A percentile compares a stretch with the other conserved stretches of the same genome.
These are phyloP conservation scores for Tenualosa thibaudeaui DNA, from an alignment of 2,797 vertebrate species.

Conservation along the genomic window DNA sequence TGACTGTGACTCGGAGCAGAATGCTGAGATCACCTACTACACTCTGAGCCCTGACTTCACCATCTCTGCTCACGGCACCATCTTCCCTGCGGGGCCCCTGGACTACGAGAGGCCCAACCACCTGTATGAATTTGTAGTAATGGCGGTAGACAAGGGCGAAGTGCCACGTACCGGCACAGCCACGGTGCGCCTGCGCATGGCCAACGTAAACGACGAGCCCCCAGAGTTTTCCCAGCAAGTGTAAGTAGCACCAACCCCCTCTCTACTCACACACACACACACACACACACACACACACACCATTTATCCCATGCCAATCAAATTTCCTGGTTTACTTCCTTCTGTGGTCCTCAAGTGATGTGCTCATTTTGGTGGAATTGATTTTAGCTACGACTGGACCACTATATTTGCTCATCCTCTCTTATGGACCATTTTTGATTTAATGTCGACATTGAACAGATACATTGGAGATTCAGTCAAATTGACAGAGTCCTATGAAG, in stretches of 20 bases:
- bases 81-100: constrained; percentile 78
- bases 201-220: constrained; percentile 86
- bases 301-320: background rate
- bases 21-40: constrained; percentile 83
- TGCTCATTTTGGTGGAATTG: no score
- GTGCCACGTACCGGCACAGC: constrained; percentile 83
- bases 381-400: no score
- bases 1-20: constrained; percentile 85
- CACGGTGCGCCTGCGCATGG: constrained; percentile 83
- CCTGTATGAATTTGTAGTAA: constrained; percentile 86
- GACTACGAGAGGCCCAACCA: constrained; percentile 85
- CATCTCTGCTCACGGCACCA: constrained; percentile 80
- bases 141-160: constrained; percentile 85
- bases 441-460: background rate
- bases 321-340: background rate
- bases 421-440: background rate
- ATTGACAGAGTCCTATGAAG: no score
- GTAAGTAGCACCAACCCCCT: constrained; percentile 66
- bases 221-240: constrained; percentile 83
- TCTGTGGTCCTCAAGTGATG: no score
- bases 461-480: no score
- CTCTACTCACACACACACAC: background rate
- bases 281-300: no score
- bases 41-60: constrained; percentile 84
- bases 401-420: background rate